Percentiles rank a stretch among this genome's conserved stretches.
Conservation (phyloP, 2,888 invertebrate genomes). For the Allophyes oxyacanthae region DNA sequence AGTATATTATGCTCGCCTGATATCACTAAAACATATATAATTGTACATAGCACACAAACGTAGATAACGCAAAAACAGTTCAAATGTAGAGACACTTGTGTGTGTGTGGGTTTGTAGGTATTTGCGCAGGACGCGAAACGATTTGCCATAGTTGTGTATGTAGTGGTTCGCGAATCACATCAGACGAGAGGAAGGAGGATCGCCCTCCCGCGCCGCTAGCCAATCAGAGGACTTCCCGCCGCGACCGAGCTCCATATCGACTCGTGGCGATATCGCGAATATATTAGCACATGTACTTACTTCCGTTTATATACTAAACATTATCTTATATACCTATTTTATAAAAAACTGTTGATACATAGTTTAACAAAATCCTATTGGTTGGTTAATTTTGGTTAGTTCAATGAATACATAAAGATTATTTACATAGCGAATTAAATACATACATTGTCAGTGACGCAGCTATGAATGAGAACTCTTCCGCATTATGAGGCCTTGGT, state of each 20-base stretch:
- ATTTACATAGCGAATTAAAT: slow-evolving; percentile 39
- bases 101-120: slow-evolving; percentile 59
- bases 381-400: slow-evolving; percentile 49
- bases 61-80: slow-evolving; percentile 52
- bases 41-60: slow-evolving; percentile 47
- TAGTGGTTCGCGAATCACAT: slow-evolving; percentile 84
- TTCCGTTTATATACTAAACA: slow-evolving; percentile 56
- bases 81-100: slow-evolving; percentile 30
- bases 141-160: slow-evolving; percentile 74
- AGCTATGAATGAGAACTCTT: slow-evolving; percentile 64
- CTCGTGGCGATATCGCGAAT: slow-evolving; percentile 79
- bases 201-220: slow-evolving; percentile 82
- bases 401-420: slow-evolving; percentile 56
- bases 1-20: slow-evolving; percentile 64
- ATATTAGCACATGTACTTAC: slow-evolving; percentile 73
- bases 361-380: slow-evolving; percentile 50
- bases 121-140: slow-evolving; percentile 71
- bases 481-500: slow-evolving; percentile 80
- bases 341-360: slow-evolving; percentile 25
- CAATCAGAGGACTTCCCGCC: slow-evolving; percentile 79
- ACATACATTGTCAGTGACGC: slow-evolving; percentile 56
- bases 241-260: slow-evolving; percentile 68
- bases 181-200: slow-evolving; percentile 87
- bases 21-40: slow-evolving; percentile 45
- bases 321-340: slow-evolving; percentile 48